phyloP scores from a whole-genome alignment of 23 tunicate genomes.

The Corella eumyota region DNA sequence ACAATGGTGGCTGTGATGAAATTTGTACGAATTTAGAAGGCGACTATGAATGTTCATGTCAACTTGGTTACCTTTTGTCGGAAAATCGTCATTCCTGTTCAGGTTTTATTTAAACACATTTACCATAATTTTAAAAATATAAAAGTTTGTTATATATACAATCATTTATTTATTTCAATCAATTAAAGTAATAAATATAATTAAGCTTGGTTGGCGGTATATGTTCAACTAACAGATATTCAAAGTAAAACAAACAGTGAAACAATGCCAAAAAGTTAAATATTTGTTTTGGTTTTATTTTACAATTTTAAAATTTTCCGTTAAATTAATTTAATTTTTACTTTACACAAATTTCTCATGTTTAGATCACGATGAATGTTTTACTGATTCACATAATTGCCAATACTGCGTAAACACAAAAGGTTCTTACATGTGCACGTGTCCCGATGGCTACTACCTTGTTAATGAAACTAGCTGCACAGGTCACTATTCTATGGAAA shows the following conservation, averaged over 20 bases:
- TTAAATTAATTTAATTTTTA: too few species aligned
- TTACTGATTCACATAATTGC: background rate
- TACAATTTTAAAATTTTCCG: too few species aligned
- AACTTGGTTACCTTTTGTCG: conserved; percentile 5
- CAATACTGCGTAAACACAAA: conserved; percentile 8
- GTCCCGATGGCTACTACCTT: conserved; percentile 8
- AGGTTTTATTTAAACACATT: conserved; percentile 4
- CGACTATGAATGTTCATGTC: conserved; percentile 2
- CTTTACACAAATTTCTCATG: too few species aligned
- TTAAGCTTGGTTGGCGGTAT: too few species aligned
- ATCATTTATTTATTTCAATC: too few species aligned
- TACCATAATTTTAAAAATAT: too few species aligned
- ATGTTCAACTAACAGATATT: too few species aligned
- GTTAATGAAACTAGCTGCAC: conserved; percentile 1
- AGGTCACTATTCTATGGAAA: background rate
- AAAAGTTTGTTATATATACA: too few species aligned
- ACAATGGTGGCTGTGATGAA: conserved; percentile 15
- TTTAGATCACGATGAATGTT: conserved; percentile 11
- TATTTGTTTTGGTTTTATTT: too few species aligned
- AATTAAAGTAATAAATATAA: too few species aligned
- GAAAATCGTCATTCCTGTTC: conserved; percentile 8
- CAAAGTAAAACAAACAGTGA: too few species aligned
- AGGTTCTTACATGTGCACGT: conserved; percentile 4
- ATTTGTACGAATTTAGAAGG: background rate
- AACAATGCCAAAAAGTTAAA: too few species aligned